Conservation (phyloP, 2,888 invertebrate species). For the Phlogophora meticulosa region DNA sequence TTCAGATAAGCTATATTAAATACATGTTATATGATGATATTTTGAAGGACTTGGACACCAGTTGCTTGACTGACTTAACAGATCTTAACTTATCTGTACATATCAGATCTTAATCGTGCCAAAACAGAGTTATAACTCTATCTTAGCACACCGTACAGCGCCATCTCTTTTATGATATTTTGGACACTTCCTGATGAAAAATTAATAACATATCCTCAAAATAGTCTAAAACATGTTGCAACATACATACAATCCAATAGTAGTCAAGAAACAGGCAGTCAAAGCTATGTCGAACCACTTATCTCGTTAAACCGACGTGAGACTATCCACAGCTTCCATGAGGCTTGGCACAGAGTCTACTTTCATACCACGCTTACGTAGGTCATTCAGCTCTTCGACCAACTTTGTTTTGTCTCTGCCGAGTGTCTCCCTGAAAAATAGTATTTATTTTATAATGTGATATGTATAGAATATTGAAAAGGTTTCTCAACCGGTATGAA, state of each 20-base stretch:
- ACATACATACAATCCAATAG: conserved; percentile 20
- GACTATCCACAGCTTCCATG: conserved; percentile 92
- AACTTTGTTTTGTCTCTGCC: conserved; percentile 92
- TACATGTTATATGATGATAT: background rate
- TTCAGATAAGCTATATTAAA: background rate
- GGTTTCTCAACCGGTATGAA: background rate
- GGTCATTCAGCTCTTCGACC: conserved; percentile 91
- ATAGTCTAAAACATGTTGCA: conserved; percentile 29
- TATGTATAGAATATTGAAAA: background rate
- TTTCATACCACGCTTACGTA: conserved; percentile 93
- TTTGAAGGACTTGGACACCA: background rate
- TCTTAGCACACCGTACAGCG: conserved; percentile 7
- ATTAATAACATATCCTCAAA: background rate
- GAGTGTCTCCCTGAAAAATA: conserved; percentile 90
- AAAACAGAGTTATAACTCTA: background rate
- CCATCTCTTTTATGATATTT: conserved; percentile 27
- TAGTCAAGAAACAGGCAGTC: conserved; percentile 10
- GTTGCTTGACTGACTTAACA: background rate
- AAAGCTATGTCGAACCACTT: conserved; percentile 9
- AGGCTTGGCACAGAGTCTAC: conserved; percentile 91
- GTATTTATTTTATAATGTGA: background rate
- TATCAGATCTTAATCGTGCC: background rate
- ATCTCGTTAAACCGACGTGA: conserved; percentile 76
- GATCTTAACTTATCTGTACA: background rate
- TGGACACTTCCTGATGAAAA: background rate